These are phyloP conservation scores for Yponomeuta malinellus DNA, from an alignment of 2,888 invertebrate genomes.

Conservation along the genomic window DNA sequence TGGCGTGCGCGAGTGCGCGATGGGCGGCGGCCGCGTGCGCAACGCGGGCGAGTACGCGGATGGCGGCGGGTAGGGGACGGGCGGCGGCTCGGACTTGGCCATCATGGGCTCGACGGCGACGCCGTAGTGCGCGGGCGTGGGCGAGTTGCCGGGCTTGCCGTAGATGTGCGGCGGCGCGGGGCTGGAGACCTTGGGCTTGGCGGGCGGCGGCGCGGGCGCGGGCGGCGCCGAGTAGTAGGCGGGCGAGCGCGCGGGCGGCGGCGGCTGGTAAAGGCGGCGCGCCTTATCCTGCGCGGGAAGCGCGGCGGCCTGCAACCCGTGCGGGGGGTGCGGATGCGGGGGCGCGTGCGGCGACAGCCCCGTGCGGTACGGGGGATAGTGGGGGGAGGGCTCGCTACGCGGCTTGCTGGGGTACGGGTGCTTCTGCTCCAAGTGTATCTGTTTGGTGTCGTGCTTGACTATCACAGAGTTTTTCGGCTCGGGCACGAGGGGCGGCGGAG, in stretches of 20 bases:
- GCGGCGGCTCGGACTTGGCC: slow-evolving; percentile 71
- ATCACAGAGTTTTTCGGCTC: slow-evolving; percentile 86
- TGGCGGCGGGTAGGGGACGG: slow-evolving; percentile 62
- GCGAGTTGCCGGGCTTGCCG: slow-evolving; percentile 78
- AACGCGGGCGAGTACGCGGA: slow-evolving; percentile 52
- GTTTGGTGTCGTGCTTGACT: slow-evolving; percentile 85
- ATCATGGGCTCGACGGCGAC: slow-evolving; percentile 56
- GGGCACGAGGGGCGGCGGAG: slow-evolving; percentile 80
- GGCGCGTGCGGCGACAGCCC: slow-evolving; percentile 74
- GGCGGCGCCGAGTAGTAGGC: slow-evolving; percentile 41
- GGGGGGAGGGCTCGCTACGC: slow-evolving; percentile 70
- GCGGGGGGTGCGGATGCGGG: slow-evolving; percentile 66
- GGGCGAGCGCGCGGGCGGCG: slow-evolving; percentile 44
- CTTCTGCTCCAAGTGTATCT: slow-evolving; percentile 76
- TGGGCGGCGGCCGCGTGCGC: slow-evolving; percentile 70
- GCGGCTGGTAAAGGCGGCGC: slow-evolving; percentile 53
- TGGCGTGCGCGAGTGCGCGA: slow-evolving; percentile 72
- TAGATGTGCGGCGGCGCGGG: slow-evolving; percentile 80
- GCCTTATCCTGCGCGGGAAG: slow-evolving; percentile 46
- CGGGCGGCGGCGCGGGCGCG: slow-evolving; percentile 44
- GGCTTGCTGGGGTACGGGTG: slow-evolving; percentile 77
- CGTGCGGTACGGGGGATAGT: slow-evolving; percentile 73
- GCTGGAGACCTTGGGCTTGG: slow-evolving; percentile 46
- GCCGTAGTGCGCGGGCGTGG: slow-evolving; percentile 65
- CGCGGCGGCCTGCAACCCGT: slow-evolving; percentile 29